A percentile compares a stretch with the other conserved stretches of the same genome.
phyloP scores from a whole-genome alignment of 2,797 vertebrate species.

The Manis javanica region DNA sequence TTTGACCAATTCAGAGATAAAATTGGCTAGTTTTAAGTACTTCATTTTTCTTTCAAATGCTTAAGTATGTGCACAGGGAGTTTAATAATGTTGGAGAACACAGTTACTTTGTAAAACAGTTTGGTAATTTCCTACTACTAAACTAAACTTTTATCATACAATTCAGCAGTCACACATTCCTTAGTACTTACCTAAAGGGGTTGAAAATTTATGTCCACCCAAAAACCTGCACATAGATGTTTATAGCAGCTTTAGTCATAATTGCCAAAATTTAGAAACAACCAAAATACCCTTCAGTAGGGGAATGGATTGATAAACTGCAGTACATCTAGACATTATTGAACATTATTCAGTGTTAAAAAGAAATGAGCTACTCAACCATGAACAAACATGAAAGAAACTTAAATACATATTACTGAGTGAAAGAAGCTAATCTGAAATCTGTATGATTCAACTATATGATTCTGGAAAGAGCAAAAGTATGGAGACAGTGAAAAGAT shows the following conservation, averaged over 20 bases:
- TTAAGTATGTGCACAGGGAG: not conserved
- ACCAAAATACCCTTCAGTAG: not conserved
- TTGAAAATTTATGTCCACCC: not conserved
- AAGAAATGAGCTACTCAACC: not conserved
- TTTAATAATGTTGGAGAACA: not conserved
- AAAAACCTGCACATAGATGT: not conserved
- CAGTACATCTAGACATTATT: not conserved
- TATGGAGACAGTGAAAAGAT: not conserved
- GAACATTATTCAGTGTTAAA: not conserved
- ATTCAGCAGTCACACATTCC: not conserved
- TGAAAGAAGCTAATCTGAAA: not conserved
- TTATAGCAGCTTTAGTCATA: not conserved
- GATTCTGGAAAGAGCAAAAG: not conserved
- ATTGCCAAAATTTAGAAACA: not conserved
- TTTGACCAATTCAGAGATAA: constrained; percentile 8
- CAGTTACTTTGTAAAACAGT: not conserved
- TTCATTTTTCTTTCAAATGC: not conserved
- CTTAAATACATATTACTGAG: not conserved
- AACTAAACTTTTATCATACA: not conserved
- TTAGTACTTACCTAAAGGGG: not conserved
- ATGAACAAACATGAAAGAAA: not conserved
- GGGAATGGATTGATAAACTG: not conserved
- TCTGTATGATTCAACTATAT: not conserved
- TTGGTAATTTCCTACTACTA: not conserved
- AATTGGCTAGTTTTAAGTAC: not conserved